Evolutionary conservation across 2,888 invertebrate species (phyloP), one percentile per base, ranked within the genome.

Genomic region (Mylabris sibirica): DNA sequence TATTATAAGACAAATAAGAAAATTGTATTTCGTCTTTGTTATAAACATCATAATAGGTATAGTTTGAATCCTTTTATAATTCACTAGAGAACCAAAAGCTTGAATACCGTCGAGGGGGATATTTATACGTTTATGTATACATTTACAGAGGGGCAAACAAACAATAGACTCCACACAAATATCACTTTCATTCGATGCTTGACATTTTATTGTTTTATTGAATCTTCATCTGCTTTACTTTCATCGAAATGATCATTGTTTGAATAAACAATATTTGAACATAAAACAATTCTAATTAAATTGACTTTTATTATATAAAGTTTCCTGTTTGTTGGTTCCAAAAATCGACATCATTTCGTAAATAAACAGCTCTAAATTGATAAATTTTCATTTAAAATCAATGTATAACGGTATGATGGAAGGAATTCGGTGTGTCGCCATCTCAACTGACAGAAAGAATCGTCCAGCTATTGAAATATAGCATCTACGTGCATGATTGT

Each of bases 401-500:
- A 22, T 41, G 4, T 41, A 41, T 4, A n/a, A n/a, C n/a, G 49
- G 49, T 1, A 3, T 5, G n/a, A n/a, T 20, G 3, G 49, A 53
- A 53, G 53, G 22, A 53, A 53, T 53, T 12, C 22, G 53, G 8
- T 53, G 3, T 11, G 22, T 22, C 22, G 11, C 12, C 22, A 12
- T 22, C 53, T 12, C 11, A 11, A 53, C 22, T 2, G 53, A 6
- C 11, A 6, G 17, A 49, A 22, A 22, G 20, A 20, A 53, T 61
- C 64, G 67, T 67, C 65, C 65, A 60, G 67, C 38, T 0, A 0
- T 11, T 72, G 71, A 72, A 72, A 72, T 72, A 72, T 72, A 60
- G 59, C 69, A 53, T 64, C 65, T 38, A 69, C 71, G 71, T 72
- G 69, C 71, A 72, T 69, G 4, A 30, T 30, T 30, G 30, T 30